These are phyloP conservation scores for Drosophila nigrodunni DNA, from an alignment of 1,140 invertebrate genomes.

Conservation along the genomic window DNA sequence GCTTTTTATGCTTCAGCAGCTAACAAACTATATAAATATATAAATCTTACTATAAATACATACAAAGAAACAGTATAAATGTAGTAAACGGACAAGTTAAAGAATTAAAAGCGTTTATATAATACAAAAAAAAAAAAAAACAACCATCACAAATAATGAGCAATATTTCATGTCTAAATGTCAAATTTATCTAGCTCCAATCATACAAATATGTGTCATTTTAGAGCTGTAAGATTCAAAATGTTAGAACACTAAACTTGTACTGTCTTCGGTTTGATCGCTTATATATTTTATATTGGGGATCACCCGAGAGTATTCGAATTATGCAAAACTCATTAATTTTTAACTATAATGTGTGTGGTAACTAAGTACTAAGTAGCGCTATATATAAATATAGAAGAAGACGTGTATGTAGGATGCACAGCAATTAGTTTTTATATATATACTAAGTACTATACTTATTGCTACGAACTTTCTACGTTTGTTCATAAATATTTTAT, in stretches of 20 bases:
- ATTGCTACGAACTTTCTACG: slow-evolving; percentile 12
- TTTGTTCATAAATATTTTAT: neutral
- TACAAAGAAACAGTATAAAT: slow-evolving; percentile 29
- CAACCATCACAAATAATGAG: slow-evolving; percentile 55
- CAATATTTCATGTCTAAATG: slow-evolving; percentile 80
- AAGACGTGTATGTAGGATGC: slow-evolving; percentile 21
- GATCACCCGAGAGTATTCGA: slow-evolving; percentile 66
- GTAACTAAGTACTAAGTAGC: slow-evolving; percentile 56
- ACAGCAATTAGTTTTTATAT: slow-evolving; percentile 36
- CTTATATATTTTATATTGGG: slow-evolving; percentile 2
- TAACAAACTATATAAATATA: slow-evolving; percentile 54
- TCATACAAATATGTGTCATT: slow-evolving; percentile 73
- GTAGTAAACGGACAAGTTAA: slow-evolving; percentile 59
- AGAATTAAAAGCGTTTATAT: slow-evolving; percentile 74
- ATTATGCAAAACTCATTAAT: slow-evolving; percentile 69
- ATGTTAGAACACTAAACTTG: slow-evolving; percentile 13
- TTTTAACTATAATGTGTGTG: slow-evolving; percentile 50
- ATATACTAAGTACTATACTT: slow-evolving; percentile 24
- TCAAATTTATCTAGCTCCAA: slow-evolving; percentile 67
- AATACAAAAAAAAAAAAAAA: slow-evolving; percentile 32
- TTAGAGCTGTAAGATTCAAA: slow-evolving; percentile 62
- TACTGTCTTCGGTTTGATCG: slow-evolving; percentile 41
- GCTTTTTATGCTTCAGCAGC: slow-evolving; percentile 64
- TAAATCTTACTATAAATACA: slow-evolving; percentile 42
- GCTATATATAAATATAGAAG: slow-evolving; percentile 12